phyloP scores from a whole-genome alignment of 2,888 invertebrate genomes.

The Polyommatus icarus region DNA sequence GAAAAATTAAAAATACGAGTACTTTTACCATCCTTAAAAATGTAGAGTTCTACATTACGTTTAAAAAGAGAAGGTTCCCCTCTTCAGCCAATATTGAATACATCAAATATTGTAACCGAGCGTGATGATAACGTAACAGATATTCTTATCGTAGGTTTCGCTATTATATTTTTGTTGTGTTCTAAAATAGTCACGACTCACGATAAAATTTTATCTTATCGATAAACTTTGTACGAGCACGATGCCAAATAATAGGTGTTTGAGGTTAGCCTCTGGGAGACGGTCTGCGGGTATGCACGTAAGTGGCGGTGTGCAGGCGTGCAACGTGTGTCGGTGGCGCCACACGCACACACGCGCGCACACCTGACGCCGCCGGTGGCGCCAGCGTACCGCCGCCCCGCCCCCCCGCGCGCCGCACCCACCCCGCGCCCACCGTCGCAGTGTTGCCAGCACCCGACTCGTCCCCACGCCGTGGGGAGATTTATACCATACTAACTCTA shows the following conservation, averaged over 20 bases:
- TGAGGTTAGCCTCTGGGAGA: slow-evolving; percentile 44
- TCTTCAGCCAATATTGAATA: not conserved
- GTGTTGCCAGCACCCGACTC: slow-evolving; percentile 48
- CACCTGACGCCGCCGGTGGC: slow-evolving; percentile 79
- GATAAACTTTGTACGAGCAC: slow-evolving; percentile 16
- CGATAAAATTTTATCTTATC: slow-evolving; percentile 25
- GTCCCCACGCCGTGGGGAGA: slow-evolving; percentile 43
- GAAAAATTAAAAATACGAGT: not conserved
- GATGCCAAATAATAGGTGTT: not conserved
- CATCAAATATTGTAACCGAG: not conserved
- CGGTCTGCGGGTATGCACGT: slow-evolving; percentile 37
- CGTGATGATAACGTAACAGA: not conserved
- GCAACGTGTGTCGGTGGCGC: slow-evolving; percentile 61
- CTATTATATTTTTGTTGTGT: slow-evolving; percentile 7
- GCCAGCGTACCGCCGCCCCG: slow-evolving; percentile 56
- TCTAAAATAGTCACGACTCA: slow-evolving; percentile 14
- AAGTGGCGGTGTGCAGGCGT: slow-evolving; percentile 36
- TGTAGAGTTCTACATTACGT: not conserved
- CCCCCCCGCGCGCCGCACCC: slow-evolving; percentile 46
- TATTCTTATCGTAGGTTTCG: slow-evolving; percentile 10
- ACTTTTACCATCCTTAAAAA: too few species aligned
- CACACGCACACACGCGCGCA: slow-evolving; percentile 74
- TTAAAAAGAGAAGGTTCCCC: not conserved
- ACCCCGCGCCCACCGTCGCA: slow-evolving; percentile 43
- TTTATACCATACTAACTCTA: slow-evolving; percentile 23